Base-by-base conservation (phyloP, 2,797 vertebrate species). In the Gambusia yucatana region DNA sequence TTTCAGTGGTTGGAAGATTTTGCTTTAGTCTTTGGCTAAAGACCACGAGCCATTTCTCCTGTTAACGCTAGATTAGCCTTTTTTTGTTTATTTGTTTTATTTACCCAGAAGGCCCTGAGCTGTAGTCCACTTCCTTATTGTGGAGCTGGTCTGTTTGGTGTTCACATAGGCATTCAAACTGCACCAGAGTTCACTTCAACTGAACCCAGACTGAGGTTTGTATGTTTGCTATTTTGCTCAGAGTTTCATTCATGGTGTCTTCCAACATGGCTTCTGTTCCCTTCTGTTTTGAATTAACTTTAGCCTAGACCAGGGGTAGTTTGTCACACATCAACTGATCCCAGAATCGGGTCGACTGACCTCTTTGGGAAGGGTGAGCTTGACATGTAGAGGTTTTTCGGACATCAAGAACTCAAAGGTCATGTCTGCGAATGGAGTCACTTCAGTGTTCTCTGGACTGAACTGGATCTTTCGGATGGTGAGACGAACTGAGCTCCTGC, bases 321-420 rank as follows among this genome's bases (percentile, higher is more conserved):
- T 46, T 70, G 25, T 16, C 67, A 28, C 67, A 44, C 22, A 48
- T 17, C 6, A 3, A 74, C 36, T 17, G 11, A n/a, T 28, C 14
- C 10, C 57, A 65, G 17, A 44, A 43, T 65, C 1, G 4, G 36
- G 5, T 50, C 30, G 4, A 69, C 47, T 71, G 77, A 98, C 98
- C 97, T 98, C 97, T 91, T 98, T 99, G 87, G 94, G 91, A 84
- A 99, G 94, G 11, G 86, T 94, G 57, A 97, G 94, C 0, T 95
- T 91, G 77, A 99, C 71, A 4, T 96, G 93, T 79, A 99, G 92
- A 0, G 98, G 98, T 79, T 97, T 97, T 86, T 96, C 97, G 0
- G 97, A 98, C 96, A 98, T 96, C 90, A 98, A 96, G 91, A 99
- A 98, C 91, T 99, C 97, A 84, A 97, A 97, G 79, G 96, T 96